Evolutionary conservation across 2,888 invertebrate genomes (phyloP).

Genomic region (Andricus quercusramuli): DNA sequence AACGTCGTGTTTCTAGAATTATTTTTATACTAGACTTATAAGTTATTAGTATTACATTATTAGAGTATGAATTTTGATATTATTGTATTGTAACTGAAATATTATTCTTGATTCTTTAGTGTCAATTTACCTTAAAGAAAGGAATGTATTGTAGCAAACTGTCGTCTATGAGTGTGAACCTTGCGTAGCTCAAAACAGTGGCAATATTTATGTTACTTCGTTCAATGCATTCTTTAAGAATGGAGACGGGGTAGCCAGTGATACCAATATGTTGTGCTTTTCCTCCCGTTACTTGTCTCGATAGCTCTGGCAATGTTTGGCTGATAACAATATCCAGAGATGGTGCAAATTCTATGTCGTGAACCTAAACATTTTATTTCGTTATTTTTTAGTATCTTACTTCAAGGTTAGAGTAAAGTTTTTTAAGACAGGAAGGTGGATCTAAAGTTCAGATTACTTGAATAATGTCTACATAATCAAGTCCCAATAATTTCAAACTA

Average conservation of each 20-base stretch:
- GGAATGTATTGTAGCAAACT: constrained; percentile 86
- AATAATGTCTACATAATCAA: constrained; percentile 93
- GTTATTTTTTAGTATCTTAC: background rate
- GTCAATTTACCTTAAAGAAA: constrained; percentile 85
- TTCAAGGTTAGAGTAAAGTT: background rate
- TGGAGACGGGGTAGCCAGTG: constrained; percentile 90
- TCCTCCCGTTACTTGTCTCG: constrained; percentile 86
- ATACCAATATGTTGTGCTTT: constrained; percentile 91
- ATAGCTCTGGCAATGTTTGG: constrained; percentile 92
- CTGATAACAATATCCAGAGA: constrained; percentile 87
- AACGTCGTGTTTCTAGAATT: constrained; percentile 83
- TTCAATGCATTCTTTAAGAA: constrained; percentile 87
- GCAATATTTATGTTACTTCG: constrained; percentile 84
- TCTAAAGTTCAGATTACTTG: constrained; percentile 82
- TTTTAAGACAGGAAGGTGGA: background rate
- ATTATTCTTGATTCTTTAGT: background rate
- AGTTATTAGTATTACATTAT: constrained; percentile 4
- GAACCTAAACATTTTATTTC: constrained; percentile 83
- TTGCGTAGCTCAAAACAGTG: constrained; percentile 88
- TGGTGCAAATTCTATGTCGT: constrained; percentile 93
- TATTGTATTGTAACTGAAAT: background rate
- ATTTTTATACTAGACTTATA: constrained; percentile 42
- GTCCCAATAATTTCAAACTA: constrained; percentile 86
- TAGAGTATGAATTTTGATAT: background rate
- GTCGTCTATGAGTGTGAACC: constrained; percentile 90